Base-by-base conservation (phyloP, 1,140 invertebrate genomes). In the Notospermus geniculatus region DNA sequence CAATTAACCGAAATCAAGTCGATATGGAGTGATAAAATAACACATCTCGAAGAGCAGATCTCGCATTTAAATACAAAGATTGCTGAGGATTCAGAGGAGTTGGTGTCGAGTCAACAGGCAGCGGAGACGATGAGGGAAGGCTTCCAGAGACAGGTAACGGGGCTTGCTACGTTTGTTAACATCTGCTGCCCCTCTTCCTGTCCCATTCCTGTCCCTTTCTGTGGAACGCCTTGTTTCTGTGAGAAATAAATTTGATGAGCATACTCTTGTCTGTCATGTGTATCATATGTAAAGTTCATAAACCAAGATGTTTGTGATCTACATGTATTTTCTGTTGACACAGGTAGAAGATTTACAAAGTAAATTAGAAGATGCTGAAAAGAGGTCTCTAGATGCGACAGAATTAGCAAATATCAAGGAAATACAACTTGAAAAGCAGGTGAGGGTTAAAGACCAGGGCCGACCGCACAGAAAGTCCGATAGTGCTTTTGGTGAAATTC, bases 1-100 rank as follows among this genome's bases (percentile, higher is more conserved):
- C 91, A 93, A 76, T 75, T 95, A 1, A 88, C 90, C 0, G 90
- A 93, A 69, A 91, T 93, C 63, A 93, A 93, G 75, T 90, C 89
- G 1, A 90, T 89, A 0, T 93, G 91, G 92, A 92, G 90, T 70
- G 88, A 89, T 27, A 91, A 93, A 76, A 93, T 93, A 66, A 87
- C 90, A 4, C 87, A 89, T 4, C 75, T 93, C 13, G 91, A 93
- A 77, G 91, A 90, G 4, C 91, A 77, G 84, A 88, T 90, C 41
- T 73, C 76, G 22, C 70, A 79, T 67, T 63, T 79, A 29, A 79
- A 77, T 66, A 39, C 67, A 4, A 81, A 81, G 65, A 82, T 80
- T 28, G 68, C 72, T 7, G 80, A 82, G 62, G 80, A 82, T 55
- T 73, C 62, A 60, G 73, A 78, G 50, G 78, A 80, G 55, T 30